phyloP scores from a whole-genome alignment of 2,797 vertebrate species.

The Megaceryle alcyon region DNA sequence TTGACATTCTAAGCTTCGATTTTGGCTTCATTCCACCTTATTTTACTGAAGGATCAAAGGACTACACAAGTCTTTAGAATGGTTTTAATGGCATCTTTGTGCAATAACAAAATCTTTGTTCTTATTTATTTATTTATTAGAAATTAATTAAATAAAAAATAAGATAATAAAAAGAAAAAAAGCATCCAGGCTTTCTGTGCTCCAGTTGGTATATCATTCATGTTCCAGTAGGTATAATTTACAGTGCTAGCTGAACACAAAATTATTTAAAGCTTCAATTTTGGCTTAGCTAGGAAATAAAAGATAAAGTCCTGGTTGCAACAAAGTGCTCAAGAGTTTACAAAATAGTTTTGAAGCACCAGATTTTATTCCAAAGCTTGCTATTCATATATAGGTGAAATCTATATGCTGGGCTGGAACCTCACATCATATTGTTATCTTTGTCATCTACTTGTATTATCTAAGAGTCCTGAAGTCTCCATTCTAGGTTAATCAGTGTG shows the following conservation, averaged over 20 bases:
- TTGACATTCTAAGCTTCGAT: not conserved
- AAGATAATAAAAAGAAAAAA: not conserved
- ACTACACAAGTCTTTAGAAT: not conserved
- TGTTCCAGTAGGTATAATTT: not conserved
- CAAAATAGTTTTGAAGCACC: not conserved
- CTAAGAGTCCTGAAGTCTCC: not conserved
- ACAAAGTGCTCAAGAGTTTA: not conserved
- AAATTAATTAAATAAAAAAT: not conserved
- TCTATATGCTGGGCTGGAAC: not conserved
- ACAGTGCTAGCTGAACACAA: not conserved
- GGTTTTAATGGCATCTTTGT: not conserved
- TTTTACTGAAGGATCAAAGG: not conserved
- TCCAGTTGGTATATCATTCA: not conserved
- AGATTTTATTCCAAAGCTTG: not conserved
- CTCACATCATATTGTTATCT: not conserved
- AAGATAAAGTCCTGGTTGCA: not conserved
- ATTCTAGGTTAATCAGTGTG: not conserved
- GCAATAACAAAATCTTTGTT: not conserved
- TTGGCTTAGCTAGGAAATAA: not conserved
- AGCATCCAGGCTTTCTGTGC: not conserved
- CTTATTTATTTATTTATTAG: not conserved
- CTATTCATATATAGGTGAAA: not conserved
- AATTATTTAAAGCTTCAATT: not conserved
- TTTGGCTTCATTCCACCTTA: not conserved
- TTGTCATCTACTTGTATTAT: not conserved